Conservation (phyloP, 23 tunicate species). For the Aplidium turbinatum region DNA sequence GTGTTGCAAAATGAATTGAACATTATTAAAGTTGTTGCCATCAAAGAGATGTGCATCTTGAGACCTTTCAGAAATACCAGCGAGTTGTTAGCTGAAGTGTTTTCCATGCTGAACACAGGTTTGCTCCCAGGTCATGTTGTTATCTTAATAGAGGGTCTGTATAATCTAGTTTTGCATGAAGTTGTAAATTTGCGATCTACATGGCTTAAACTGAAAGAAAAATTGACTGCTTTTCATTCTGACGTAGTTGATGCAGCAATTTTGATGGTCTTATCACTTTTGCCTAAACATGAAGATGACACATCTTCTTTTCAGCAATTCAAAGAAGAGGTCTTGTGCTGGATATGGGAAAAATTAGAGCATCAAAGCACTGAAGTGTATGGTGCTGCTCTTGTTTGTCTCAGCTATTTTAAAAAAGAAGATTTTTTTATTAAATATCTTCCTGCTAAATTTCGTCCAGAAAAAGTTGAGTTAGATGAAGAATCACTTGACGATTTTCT, state of each 20-base stretch:
- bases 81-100: conserved; percentile 46
- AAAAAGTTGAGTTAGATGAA: conserved; percentile 4
- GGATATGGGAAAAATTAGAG: conserved; percentile 41
- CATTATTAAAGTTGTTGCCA: conserved; percentile 23
- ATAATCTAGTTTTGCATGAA: conserved; percentile 33
- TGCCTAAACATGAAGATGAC: conserved; percentile 25
- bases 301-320: conserved; percentile 11
- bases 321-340: conserved; percentile 18
- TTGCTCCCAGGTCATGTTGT: neutral
- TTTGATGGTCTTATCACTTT: conserved; percentile 45
- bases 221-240: neutral
- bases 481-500: conserved; percentile 23
- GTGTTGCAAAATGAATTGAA: conserved; percentile 6
- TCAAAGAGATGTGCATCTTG: conserved; percentile 35
- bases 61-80: conserved; percentile 47
- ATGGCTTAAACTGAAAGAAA: conserved; percentile 26
- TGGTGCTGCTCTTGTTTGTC: conserved; percentile 31
- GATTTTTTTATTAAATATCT: conserved; percentile 47
- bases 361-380: conserved; percentile 6
- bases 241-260: conserved; percentile 2
- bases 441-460: conserved; percentile 39
- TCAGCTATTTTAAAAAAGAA: conserved; percentile 40
- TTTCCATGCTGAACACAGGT: neutral
- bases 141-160: conserved; percentile 47
- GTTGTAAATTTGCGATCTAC: conserved; percentile 40